Percentiles rank a stretch among this genome's conserved stretches.
These are phyloP conservation scores for Brachypterus glaber DNA, from an alignment of 2,888 invertebrate genomes.

Conservation along the genomic window DNA sequence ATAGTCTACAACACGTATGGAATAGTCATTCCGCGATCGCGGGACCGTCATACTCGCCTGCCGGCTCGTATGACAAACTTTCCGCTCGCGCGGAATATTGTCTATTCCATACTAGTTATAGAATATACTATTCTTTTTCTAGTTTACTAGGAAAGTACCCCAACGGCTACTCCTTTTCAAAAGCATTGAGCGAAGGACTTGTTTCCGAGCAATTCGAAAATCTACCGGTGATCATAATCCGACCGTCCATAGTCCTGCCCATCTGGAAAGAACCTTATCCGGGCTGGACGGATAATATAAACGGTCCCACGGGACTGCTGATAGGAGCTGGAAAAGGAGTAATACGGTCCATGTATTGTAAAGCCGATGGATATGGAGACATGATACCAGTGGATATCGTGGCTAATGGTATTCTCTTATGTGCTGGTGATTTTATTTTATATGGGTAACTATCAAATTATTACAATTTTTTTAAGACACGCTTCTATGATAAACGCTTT, in stretches of 20 bases:
- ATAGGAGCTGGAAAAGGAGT: constrained; percentile 83
- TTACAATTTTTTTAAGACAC: no score
- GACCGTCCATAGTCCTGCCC: constrained; percentile 89
- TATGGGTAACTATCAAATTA: constrained; percentile 45
- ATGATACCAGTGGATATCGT: constrained; percentile 73
- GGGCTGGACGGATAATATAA: constrained; percentile 90
- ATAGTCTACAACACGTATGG: no score
- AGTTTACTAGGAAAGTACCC: constrained; percentile 68
- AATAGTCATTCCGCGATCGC: no score
- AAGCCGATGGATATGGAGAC: constrained; percentile 67
- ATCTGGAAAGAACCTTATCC: constrained; percentile 75
- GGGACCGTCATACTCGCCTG: no score
- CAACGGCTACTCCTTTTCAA: constrained; percentile 91
- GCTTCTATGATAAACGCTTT: no score
- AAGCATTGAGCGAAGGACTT: constrained; percentile 78
- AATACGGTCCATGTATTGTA: constrained; percentile 77
- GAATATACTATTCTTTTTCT: constrained; percentile 29
- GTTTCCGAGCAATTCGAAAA: constrained; percentile 68
- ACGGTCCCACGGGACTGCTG: constrained; percentile 80
- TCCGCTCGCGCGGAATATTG: no score
- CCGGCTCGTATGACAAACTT: no score
- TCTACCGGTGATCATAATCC: constrained; percentile 69
- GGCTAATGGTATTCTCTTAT: constrained; percentile 59
- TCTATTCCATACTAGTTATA: no score
- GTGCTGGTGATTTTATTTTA: constrained; percentile 44